Percentiles rank a stretch among this genome's conserved stretches.
phyloP scores from a whole-genome alignment of 23 tunicate genomes.

The Ascidia mentula region DNA sequence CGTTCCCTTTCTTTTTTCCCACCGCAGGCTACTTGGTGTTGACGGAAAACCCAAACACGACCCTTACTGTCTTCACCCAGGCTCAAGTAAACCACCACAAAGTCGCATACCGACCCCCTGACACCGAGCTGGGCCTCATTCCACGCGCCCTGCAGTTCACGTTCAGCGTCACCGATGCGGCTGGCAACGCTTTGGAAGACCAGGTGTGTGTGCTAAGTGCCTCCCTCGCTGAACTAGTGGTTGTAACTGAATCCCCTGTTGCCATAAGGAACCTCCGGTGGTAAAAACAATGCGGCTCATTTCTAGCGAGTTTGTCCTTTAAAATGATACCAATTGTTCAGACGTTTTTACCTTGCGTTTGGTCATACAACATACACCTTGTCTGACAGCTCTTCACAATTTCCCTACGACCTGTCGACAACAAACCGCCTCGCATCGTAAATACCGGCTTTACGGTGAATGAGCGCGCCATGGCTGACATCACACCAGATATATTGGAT shows the following conservation, averaged over 20 bases:
- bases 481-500: slow-evolving; percentile 86
- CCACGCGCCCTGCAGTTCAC: slow-evolving; percentile 76
- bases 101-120: slow-evolving; percentile 91
- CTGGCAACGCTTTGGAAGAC: slow-evolving; percentile 76
- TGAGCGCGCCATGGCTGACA: slow-evolving; percentile 49
- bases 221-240: background rate
- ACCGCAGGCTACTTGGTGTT: slow-evolving; percentile 67
- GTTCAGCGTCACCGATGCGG: slow-evolving; percentile 72
- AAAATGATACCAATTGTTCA: no score
- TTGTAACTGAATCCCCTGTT: background rate
- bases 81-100: slow-evolving; percentile 93
- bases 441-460: slow-evolving; percentile 85
- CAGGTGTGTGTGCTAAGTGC: slow-evolving; percentile 84
- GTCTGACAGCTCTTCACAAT: slow-evolving; percentile 80
- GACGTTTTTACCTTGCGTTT: no score
- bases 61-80: slow-evolving; percentile 77
- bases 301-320: no score
- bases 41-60: slow-evolving; percentile 60
- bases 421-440: slow-evolving; percentile 86
- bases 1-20: background rate
- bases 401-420: slow-evolving; percentile 88
- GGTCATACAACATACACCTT: no score
- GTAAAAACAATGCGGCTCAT: no score
- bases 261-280: background rate
- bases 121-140: slow-evolving; percentile 90